Evolutionary conservation across 2,888 invertebrate species (phyloP).

Genomic region (Drosophila lutescens): DNA sequence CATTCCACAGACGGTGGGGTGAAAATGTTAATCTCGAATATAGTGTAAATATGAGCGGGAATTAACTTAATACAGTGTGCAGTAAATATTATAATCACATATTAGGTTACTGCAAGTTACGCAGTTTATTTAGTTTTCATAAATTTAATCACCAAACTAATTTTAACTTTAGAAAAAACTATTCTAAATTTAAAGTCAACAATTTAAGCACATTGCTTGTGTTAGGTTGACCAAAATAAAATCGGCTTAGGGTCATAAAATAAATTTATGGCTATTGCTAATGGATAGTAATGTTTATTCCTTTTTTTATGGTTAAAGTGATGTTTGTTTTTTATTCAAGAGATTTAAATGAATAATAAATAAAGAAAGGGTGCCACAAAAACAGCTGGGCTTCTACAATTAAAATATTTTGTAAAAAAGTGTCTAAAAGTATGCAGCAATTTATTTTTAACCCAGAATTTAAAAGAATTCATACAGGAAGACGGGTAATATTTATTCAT

Average conservation of each 20-base stretch:
- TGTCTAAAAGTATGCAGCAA: no score
- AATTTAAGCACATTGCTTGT: background rate
- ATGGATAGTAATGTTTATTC: background rate
- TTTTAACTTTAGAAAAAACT: background rate
- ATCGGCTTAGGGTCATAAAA: background rate
- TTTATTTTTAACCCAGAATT: no score
- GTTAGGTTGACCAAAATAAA: background rate
- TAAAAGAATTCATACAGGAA: no score
- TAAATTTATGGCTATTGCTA: background rate
- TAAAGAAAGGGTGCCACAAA: no score
- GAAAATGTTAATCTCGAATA: slow-evolving; percentile 12
- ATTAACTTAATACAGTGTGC: slow-evolving; percentile 6
- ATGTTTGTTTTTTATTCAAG: no score
- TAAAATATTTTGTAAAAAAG: no score
- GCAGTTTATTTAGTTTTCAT: background rate
- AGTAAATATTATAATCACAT: slow-evolving; percentile 1
- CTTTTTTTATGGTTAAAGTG: no score
- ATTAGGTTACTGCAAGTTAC: background rate
- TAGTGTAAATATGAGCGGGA: slow-evolving; percentile 1
- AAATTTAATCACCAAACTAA: background rate
- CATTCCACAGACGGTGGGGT: slow-evolving; percentile 5
- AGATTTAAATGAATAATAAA: no score
- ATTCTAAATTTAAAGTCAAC: background rate
- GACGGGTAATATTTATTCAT: no score
- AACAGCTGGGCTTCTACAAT: no score